Conservation (phyloP, 2,888 invertebrate species). For the Cephus pulcher region DNA sequence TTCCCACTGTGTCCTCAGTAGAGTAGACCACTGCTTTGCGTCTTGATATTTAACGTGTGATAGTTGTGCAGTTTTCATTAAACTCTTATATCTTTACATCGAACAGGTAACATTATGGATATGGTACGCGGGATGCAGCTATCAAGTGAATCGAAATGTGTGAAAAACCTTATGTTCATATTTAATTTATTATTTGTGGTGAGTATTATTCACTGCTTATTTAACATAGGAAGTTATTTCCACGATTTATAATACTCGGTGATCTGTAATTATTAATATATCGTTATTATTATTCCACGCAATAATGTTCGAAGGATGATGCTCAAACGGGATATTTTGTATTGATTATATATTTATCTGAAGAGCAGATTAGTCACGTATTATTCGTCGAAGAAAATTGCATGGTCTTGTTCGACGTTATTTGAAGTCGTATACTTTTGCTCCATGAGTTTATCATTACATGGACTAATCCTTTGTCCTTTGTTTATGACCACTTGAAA, state of each 20-base stretch:
- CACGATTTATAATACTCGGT: not conserved
- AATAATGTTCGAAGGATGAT: not conserved
- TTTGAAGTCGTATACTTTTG: too few relatives aligned
- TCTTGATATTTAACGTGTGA: not conserved
- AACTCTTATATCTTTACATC: not conserved
- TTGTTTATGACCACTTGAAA: not conserved
- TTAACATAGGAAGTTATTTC: not conserved
- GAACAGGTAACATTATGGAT: not conserved
- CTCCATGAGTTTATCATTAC: not conserved
- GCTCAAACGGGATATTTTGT: not conserved
- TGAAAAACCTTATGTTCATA: conserved; percentile 79
- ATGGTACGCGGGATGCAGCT: conserved; percentile 48
- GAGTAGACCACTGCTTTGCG: not conserved
- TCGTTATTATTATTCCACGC: not conserved
- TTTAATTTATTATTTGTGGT: conserved; percentile 84
- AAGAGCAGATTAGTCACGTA: not conserved
- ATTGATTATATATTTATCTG: not conserved
- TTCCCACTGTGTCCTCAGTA: not conserved
- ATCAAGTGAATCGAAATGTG: conserved; percentile 69
- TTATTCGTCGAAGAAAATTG: not conserved
- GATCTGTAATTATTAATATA: not conserved
- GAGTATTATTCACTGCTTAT: conserved; percentile 60
- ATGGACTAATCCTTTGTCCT: not conserved
- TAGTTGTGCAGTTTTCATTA: not conserved
- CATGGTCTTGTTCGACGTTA: too few relatives aligned